These are phyloP conservation scores for Falcunculus frontatus DNA, from an alignment of 2,113 vertebrate species.

Conservation along the genomic window DNA sequence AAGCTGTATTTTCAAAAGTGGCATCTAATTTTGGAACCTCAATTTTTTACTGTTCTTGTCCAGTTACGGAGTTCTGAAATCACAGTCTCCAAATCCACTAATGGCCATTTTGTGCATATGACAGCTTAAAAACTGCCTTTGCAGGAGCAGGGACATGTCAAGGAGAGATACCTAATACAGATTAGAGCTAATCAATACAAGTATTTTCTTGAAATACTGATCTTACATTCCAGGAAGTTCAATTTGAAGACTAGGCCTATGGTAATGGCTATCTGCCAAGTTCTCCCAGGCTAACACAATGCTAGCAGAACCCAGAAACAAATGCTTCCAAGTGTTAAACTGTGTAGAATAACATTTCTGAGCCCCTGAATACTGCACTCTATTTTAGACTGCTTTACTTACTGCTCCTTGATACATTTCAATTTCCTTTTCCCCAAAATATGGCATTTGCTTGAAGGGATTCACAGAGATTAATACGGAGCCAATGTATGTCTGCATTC, in stretches of 20 bases:
- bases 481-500: constrained; percentile 91
- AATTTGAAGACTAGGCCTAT: not conserved
- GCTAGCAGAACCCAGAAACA: not conserved
- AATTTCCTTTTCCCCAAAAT: constrained; percentile 97
- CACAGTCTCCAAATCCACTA: not conserved
- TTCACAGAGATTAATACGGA: constrained; percentile 97
- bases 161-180: not conserved
- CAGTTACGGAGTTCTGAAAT: not conserved
- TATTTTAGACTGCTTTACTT: constrained; percentile 67
- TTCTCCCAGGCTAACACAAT: not conserved
- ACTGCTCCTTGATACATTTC: constrained; percentile 99
- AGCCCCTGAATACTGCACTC: not conserved
- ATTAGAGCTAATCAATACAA: not conserved
- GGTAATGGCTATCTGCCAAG: not conserved
- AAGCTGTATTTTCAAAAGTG: not conserved
- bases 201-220: not conserved
- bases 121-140: not conserved
- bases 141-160: not conserved
- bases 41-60: not conserved
- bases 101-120: not conserved
- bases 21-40: not conserved
- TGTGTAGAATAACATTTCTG: not conserved
- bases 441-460: constrained; percentile 99
- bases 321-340: not conserved
- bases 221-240: not conserved